Percentiles rank a stretch among this genome's conserved stretches.
These are phyloP conservation scores for Ennomos fuscantarius DNA, from an alignment of 2,888 invertebrate species.

Conservation along the genomic window DNA sequence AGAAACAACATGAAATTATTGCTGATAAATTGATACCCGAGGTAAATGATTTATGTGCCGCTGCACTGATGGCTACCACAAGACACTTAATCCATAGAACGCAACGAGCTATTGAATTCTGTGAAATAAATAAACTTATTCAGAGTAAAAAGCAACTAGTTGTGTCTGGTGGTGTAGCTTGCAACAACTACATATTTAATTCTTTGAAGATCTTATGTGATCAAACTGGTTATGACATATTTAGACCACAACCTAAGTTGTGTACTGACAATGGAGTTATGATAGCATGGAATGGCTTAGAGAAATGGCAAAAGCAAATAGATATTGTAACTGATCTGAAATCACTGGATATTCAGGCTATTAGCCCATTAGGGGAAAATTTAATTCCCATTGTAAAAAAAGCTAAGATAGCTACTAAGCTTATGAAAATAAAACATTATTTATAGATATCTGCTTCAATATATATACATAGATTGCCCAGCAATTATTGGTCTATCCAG, in stretches of 20 bases:
- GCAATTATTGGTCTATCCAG: no score
- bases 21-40: slow-evolving; percentile 91
- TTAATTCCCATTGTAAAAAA: slow-evolving; percentile 84
- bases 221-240: slow-evolving; percentile 87
- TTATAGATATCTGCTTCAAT: background rate
- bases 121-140: slow-evolving; percentile 86
- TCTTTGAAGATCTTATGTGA: slow-evolving; percentile 89
- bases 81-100: slow-evolving; percentile 93
- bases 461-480: background rate
- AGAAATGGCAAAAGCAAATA: slow-evolving; percentile 86
- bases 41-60: slow-evolving; percentile 93
- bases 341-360: slow-evolving; percentile 86
- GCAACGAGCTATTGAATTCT: slow-evolving; percentile 94
- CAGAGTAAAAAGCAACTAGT: slow-evolving; percentile 89
- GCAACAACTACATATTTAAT: slow-evolving; percentile 92
- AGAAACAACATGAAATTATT: slow-evolving; percentile 83
- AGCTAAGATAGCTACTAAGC: slow-evolving; percentile 79
- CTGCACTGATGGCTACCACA: slow-evolving; percentile 89
- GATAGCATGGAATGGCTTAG: slow-evolving; percentile 99
- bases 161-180: slow-evolving; percentile 98
- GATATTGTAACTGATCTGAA: slow-evolving; percentile 86
- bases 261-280: slow-evolving; percentile 99
- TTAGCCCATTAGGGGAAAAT: slow-evolving; percentile 87
- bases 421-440: slow-evolving; percentile 66
- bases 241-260: slow-evolving; percentile 91